Conservation (phyloP, 2,113 vertebrate species). For the Rallus limicola region DNA sequence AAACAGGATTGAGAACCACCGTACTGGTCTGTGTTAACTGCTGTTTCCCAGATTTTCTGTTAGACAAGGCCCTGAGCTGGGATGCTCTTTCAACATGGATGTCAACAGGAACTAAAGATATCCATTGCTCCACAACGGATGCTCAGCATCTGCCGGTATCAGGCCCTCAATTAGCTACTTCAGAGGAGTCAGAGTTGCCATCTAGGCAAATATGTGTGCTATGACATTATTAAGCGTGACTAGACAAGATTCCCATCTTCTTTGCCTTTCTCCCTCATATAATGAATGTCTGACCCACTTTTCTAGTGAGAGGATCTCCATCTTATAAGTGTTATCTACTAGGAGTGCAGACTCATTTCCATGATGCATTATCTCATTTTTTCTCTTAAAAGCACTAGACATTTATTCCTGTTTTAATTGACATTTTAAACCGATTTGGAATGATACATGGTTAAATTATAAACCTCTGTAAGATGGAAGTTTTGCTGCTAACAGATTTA, state of each 20-base stretch:
- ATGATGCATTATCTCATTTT: background rate
- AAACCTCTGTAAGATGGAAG: constrained; percentile 2
- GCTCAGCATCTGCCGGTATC: background rate
- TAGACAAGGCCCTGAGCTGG: background rate
- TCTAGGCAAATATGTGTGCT: background rate
- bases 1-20: background rate
- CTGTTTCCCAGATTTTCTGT: background rate
- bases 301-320: background rate
- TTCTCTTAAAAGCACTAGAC: background rate
- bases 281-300: constrained; percentile 15
- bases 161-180: background rate
- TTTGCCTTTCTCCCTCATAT: constrained; percentile 20
- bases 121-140: background rate
- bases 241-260: background rate
- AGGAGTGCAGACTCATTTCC: background rate
- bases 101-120: background rate
- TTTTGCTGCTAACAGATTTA: constrained; percentile 10
- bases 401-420: constrained; percentile 34
- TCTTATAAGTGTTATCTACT: background rate
- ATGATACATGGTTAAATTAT: constrained; percentile 12
- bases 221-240: background rate
- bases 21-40: background rate
- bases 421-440: constrained; percentile 27
- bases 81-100: background rate
- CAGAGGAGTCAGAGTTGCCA: background rate